Base-by-base conservation (phyloP, 2,113 vertebrate species). In the Neodontobutis hainanensis region DNA sequence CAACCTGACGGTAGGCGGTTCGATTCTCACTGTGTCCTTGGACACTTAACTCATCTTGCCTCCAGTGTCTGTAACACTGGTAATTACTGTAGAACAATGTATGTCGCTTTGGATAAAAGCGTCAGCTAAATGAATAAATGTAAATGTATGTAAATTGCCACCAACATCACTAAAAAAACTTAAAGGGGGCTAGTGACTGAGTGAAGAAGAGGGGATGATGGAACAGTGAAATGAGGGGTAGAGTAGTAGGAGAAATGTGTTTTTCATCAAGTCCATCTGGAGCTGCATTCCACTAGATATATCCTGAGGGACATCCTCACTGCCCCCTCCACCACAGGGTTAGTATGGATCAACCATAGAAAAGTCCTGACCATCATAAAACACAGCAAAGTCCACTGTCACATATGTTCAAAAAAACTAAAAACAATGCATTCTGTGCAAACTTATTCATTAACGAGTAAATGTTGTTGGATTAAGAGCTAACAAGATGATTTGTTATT, bases 211-310 rank as follows among this genome's bases (percentile, higher is more conserved):
- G 27, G 46, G 15, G 36, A 60, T 11, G 32, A 15, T 68, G 8
- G 8, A 49, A 12, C 60, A 71, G 52, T 68, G 49, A 60, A 40
- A 81, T 46, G 71, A 71, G 27, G 43, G 27, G 43, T 62, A 70
- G 64, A 35, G 47, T 70, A 76, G 70, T 4, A 36, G 51, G 42
- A 62, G 56, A 73, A 88, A 90, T 87, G 87, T 61, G 67, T 87
- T 85, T 87, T 81, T 86, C 80, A 85, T 81, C 75, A 86, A 68
- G 83, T 80, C 77, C 92, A 89, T 84, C 77, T 88, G 84, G 85
- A 53, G 83, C 56, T 72, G 80, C 84, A 79, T 88, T 91, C 88
- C 85, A 66, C 48, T 38, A 46, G 27, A 77, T 69, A 73, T 72
- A 78, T 86, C 84, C 77, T 71, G 47, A 80, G 87, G 79, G 82